phyloP scores from a whole-genome alignment of 1,140 invertebrate species.

The Dysdera silvatica region DNA sequence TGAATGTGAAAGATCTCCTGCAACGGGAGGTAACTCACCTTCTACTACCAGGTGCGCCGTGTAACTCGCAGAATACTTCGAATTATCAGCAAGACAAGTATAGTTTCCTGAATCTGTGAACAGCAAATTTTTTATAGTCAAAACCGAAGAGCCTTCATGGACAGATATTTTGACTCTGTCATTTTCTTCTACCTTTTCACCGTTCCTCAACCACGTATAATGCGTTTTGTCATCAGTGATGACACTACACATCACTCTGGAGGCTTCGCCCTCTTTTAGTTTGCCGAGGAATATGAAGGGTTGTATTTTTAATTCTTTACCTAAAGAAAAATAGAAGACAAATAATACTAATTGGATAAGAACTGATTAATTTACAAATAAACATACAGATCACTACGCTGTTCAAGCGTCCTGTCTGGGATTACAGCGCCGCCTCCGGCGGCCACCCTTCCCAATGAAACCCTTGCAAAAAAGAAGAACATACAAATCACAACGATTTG shows the following conservation, averaged over 20 bases:
- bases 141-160: constrained; percentile 44
- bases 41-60: constrained; percentile 78
- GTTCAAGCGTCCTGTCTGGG: too few relatives aligned
- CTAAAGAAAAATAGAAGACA: constrained; percentile 5
- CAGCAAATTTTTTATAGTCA: constrained; percentile 66
- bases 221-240: constrained; percentile 2
- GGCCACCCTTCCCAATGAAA: too few relatives aligned
- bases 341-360: too few relatives aligned
- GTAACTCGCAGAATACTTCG: constrained; percentile 80
- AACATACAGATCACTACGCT: too few relatives aligned
- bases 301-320: neutral
- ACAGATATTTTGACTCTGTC: constrained; percentile 7
- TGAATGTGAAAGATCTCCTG: too few relatives aligned
- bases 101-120: constrained; percentile 70
- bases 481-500: too few relatives aligned
- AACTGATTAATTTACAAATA: too few relatives aligned
- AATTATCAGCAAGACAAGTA: constrained; percentile 82
- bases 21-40: too few relatives aligned
- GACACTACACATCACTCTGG: constrained; percentile 17
- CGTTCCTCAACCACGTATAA: constrained; percentile 23
- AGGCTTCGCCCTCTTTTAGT: constrained; percentile 11
- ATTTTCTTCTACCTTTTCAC: neutral
- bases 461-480: too few relatives aligned
- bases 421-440: too few relatives aligned
- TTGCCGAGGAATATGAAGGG: constrained; percentile 10